A percentile compares a stretch with the other conserved stretches of the same genome.
Evolutionary conservation across 2,113 vertebrate species (phyloP).

Genomic region (Forbesichthys papilliferus): DNA sequence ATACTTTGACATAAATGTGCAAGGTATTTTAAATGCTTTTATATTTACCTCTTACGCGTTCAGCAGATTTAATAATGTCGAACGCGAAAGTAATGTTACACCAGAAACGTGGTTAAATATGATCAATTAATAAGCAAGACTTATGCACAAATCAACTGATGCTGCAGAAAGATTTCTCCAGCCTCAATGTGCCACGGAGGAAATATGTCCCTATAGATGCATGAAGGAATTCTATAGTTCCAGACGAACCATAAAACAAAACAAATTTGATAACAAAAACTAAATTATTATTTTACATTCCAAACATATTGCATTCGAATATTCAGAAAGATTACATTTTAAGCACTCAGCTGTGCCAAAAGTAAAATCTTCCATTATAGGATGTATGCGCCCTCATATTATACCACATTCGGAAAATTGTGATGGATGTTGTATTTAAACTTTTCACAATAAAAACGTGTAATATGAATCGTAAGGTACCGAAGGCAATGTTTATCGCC

Average conservation of each 20-base stretch:
- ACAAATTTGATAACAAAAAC: background rate
- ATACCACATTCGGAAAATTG: too few relatives aligned
- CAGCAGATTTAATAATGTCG: slow-evolving; percentile 35
- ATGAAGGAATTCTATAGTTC: background rate
- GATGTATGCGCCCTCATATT: too few relatives aligned
- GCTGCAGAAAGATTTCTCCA: slow-evolving; percentile 44
- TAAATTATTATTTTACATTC: too few relatives aligned
- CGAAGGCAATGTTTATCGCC: slow-evolving; percentile 44
- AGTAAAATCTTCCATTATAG: too few relatives aligned
- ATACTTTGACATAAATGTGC: slow-evolving; percentile 6
- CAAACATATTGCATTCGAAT: too few relatives aligned
- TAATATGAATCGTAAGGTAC: too few relatives aligned
- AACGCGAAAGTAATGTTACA: slow-evolving; percentile 18
- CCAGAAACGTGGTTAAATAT: background rate
- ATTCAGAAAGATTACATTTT: too few relatives aligned
- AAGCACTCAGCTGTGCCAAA: too few relatives aligned
- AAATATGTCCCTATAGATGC: slow-evolving; percentile 52
- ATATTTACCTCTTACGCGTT: slow-evolving; percentile 34
- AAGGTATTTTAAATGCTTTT: background rate
- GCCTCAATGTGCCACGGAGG: slow-evolving; percentile 24
- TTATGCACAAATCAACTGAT: slow-evolving; percentile 48
- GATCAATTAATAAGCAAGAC: slow-evolving; percentile 7
- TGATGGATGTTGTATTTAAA: too few relatives aligned
- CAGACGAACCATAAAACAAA: background rate
- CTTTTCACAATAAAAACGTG: too few relatives aligned